These are phyloP conservation scores for Murina feae DNA, from an alignment of 2,113 vertebrate species.

Conservation along the genomic window DNA sequence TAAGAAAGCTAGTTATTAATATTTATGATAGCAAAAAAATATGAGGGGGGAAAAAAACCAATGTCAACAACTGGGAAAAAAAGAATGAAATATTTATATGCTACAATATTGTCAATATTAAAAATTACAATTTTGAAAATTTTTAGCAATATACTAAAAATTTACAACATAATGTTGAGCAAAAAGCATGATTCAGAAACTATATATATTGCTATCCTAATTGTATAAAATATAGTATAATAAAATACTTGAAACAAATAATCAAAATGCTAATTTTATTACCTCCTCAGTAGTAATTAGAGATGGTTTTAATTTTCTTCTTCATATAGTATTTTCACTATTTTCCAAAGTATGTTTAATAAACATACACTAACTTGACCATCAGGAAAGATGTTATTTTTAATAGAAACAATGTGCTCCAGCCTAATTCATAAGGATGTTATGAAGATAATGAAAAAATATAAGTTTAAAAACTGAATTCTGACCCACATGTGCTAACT, in stretches of 20 bases:
- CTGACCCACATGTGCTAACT: neutral
- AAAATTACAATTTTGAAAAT: slow-evolving; percentile 13
- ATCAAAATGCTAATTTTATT: slow-evolving; percentile 22
- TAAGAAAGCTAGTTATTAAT: slow-evolving; percentile 32
- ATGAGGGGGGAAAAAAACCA: neutral
- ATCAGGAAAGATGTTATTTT: neutral
- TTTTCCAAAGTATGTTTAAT: slow-evolving; percentile 38
- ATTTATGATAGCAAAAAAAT: neutral
- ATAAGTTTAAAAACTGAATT: neutral
- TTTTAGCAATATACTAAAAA: neutral
- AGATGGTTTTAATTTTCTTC: slow-evolving; percentile 15
- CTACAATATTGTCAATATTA: slow-evolving; percentile 9
- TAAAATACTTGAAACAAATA: slow-evolving; percentile 3
- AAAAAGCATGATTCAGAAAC: slow-evolving; percentile 11
- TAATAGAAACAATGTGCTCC: neutral
- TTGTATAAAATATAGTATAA: slow-evolving; percentile 10
- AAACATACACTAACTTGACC: neutral
- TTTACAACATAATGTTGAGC: neutral
- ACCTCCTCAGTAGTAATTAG: neutral
- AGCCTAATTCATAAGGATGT: neutral
- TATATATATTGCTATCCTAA: neutral
- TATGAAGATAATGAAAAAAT: slow-evolving; percentile 29
- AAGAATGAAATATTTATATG: slow-evolving; percentile 5
- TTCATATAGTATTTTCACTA: neutral
- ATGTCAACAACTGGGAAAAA: neutral